A percentile compares a stretch with the other conserved stretches of the same genome.
Conservation (phyloP, 2,797 vertebrate species). For the Remorina albescens region DNA sequence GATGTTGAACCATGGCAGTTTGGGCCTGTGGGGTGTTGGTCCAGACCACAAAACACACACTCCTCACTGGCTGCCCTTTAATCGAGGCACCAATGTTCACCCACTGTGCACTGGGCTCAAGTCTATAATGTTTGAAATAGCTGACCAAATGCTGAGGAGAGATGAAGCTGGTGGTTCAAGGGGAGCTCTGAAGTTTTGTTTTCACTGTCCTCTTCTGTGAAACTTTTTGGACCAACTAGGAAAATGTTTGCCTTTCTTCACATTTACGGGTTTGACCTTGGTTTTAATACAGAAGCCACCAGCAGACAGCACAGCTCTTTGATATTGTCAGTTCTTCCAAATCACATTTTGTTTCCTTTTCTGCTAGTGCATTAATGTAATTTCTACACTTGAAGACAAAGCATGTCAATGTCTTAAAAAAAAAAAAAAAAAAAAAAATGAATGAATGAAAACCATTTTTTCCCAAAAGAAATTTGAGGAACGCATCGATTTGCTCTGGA, state of each 20-base stretch:
- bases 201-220: conserved; percentile 30
- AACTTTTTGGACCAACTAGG: conserved; percentile 26
- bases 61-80: conserved; percentile 64
- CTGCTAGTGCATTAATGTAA: neutral
- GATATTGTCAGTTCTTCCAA: neutral
- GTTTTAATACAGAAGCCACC: neutral
- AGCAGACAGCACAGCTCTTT: conserved; percentile 1
- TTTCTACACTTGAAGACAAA: neutral
- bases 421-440: neutral
- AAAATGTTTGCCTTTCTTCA: conserved; percentile 46
- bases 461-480: neutral
- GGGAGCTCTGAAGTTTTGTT: conserved; percentile 39
- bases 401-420: neutral
- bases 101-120: conserved; percentile 19
- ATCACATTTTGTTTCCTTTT: neutral
- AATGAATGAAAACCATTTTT: too few relatives aligned
- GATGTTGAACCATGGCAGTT: conserved; percentile 49
- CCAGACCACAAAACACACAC: conserved; percentile 71
- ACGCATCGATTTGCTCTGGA: neutral
- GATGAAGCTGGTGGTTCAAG: conserved; percentile 25
- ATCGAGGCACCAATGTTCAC: conserved; percentile 60
- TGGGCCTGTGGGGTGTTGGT: conserved; percentile 29
- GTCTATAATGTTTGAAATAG: conserved; percentile 67
- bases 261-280: conserved; percentile 30
- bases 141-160: conserved; percentile 25